Base-by-base conservation (phyloP, 2,113 vertebrate species). In the Aphyosemion australe region DNA sequence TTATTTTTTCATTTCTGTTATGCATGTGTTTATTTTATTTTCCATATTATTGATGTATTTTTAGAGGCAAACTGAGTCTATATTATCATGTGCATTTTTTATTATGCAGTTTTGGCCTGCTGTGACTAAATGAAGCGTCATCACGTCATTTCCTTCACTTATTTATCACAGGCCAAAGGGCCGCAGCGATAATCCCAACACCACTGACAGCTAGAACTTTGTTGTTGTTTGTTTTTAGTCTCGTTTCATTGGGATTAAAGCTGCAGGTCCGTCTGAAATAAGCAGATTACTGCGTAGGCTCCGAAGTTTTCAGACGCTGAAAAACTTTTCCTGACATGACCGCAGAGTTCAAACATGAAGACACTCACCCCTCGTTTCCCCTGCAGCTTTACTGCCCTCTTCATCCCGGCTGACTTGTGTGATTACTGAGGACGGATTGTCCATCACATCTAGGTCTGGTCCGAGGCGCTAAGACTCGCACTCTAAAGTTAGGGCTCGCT, bases 351-450 rank as follows among this genome's bases (percentile, higher is more conserved):
- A 42, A 50, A 31, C 15, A 42, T 16, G 62, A 48, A 74, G 47
- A 34, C 42, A 77, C 91, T 92, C 63, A 93, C 92, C 89, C 80
- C 85, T 85, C 34, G 41, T 42, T 13, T 94, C 92, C 50, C 66
- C 84, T 6, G 89, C 69, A 56, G 85, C 73, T 80, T 84, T 85
- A 16, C 34, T 89, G 8, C 79, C 84, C 74, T 93, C 93, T 65
- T 94, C 92, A 86, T 94, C 93, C 69, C 91, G 88, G 83, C 87
- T 93, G 61, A 93, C 90, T 87, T 94, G 93, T 13, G 93, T 93
- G 85, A 94, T 94, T 41, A 94, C 67, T 52, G 93, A 91, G 87
- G 91, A 90, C 88, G 89, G 88, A 66, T 78, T 78, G 90, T 92
- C 93, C 93, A 94, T 94, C 78, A 88, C 90, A 87, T 84, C 86